Conservation (phyloP, 2,888 invertebrate species). For the Vesta saturnalis region DNA sequence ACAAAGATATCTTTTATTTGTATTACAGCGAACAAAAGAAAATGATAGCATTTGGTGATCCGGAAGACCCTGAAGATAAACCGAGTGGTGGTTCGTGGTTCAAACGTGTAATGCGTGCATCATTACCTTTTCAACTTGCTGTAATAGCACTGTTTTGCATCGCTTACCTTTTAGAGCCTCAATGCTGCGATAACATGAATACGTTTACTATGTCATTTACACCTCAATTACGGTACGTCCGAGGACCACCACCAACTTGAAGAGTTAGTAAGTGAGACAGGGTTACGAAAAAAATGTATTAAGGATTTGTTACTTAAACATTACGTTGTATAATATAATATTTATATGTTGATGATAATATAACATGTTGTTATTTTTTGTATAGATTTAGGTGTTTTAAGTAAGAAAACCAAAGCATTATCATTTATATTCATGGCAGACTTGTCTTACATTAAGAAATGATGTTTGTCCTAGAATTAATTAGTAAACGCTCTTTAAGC, state of each 20-base stretch:
- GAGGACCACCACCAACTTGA: conserved; percentile 84
- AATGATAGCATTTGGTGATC: conserved; percentile 57
- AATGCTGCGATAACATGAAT: conserved; percentile 83
- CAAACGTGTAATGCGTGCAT: conserved; percentile 76
- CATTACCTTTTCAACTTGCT: conserved; percentile 81
- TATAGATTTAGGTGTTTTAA: conserved; percentile 22
- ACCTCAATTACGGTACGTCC: conserved; percentile 78
- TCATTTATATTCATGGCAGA: conserved; percentile 16
- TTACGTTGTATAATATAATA: conserved; percentile 25
- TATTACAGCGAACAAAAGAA: conserved; percentile 52
- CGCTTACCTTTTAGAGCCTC: conserved; percentile 79
- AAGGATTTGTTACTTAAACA: conserved; percentile 20
- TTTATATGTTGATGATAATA: conserved; percentile 28
- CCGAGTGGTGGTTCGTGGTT: conserved; percentile 71
- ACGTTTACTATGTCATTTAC: conserved; percentile 73
- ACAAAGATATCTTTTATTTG: conserved; percentile 25
- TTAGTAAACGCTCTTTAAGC: conserved; percentile 19
- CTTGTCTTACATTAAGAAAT: conserved; percentile 36
- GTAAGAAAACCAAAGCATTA: conserved; percentile 24
- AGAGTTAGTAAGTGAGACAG: not conserved
- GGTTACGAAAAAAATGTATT: not conserved
- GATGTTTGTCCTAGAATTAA: conserved; percentile 21
- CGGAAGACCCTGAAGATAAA: conserved; percentile 67
- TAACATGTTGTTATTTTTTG: conserved; percentile 36
- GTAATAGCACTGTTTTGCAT: conserved; percentile 77